Evolutionary conservation across 2,888 invertebrate genomes (phyloP).

Genomic region (Sepiola atlantica): DNA sequence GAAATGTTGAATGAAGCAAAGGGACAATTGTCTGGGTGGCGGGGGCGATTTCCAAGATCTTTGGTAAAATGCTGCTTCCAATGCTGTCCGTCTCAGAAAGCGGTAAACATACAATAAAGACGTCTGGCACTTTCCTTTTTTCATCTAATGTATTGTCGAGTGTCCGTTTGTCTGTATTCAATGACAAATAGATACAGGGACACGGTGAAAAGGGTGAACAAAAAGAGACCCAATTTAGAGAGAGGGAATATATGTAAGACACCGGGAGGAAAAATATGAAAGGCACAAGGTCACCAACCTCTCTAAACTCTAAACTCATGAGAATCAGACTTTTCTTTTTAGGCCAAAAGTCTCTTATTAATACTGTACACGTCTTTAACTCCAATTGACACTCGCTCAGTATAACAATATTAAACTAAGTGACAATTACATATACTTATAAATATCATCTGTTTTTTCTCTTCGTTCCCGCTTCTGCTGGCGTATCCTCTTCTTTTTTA

Average conservation of each 20-base stretch:
- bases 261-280: no score
- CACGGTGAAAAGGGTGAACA: not conserved
- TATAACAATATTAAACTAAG: no score
- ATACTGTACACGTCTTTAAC: no score
- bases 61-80: not conserved
- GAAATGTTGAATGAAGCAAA: not conserved
- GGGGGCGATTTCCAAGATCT: not conserved
- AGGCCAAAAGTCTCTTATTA: no score
- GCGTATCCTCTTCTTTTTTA: no score
- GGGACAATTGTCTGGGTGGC: not conserved
- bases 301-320: no score
- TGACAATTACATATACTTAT: no score
- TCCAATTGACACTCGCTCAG: no score
- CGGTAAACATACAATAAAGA: not conserved
- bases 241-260: not conserved
- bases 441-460: no score
- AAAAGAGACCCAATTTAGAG: not conserved
- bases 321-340: no score
- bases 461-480: no score
- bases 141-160: not conserved
- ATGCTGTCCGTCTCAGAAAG: not conserved
- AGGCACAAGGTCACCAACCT: no score
- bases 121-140: not conserved
- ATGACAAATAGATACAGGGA: not conserved
- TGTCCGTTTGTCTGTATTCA: not conserved